Evolutionary conservation across 2,888 invertebrate genomes (phyloP).

Genomic region (Rhamnusium bicolor): DNA sequence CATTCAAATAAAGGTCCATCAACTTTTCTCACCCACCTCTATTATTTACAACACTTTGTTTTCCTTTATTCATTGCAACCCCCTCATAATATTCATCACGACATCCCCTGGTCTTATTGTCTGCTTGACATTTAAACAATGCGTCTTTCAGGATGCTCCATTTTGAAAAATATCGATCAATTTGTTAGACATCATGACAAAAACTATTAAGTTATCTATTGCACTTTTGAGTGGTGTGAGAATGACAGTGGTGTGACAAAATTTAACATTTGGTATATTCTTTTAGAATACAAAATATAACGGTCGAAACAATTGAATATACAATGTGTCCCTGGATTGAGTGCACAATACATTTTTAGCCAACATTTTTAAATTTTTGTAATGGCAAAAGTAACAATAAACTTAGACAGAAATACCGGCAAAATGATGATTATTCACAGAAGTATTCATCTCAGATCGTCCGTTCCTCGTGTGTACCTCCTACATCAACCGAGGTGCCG

Average conservation of each 20-base stretch:
- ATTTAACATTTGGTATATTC: neutral
- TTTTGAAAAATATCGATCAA: slow-evolving; percentile 33
- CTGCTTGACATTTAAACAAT: slow-evolving; percentile 57
- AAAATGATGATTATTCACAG: no score
- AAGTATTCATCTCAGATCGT: no score
- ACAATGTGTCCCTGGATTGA: no score
- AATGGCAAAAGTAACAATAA: no score
- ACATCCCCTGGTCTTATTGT: slow-evolving; percentile 49
- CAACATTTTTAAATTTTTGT: no score
- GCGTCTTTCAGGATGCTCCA: slow-evolving; percentile 19
- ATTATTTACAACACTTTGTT: slow-evolving; percentile 50
- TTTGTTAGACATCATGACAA: slow-evolving; percentile 38
- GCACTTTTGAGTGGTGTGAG: slow-evolving; percentile 8
- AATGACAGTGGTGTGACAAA: neutral
- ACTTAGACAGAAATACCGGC: no score
- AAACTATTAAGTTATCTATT: slow-evolving; percentile 44
- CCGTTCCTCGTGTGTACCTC: no score
- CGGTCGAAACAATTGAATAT: neutral
- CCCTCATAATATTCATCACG: slow-evolving; percentile 43
- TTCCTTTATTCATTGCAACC: slow-evolving; percentile 43
- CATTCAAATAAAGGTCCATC: slow-evolving; percentile 34
- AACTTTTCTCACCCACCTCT: slow-evolving; percentile 46
- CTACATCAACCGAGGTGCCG: no score
- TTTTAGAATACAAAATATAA: neutral
- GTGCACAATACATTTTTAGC: no score